Conservation (phyloP, 1,140 invertebrate species). For the Drosophila guanche region DNA sequence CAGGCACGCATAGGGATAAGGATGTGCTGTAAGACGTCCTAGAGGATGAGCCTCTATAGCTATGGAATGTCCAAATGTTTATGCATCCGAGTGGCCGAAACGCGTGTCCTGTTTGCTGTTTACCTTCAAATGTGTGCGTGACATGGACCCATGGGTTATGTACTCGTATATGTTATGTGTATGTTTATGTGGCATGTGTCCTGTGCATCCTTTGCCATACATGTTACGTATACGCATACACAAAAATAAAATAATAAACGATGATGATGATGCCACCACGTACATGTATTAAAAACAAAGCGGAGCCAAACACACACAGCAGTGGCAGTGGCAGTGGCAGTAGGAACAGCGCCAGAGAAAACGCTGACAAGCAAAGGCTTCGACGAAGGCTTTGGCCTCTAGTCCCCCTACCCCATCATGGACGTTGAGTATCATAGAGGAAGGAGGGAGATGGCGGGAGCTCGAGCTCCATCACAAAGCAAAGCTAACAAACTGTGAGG, state of each 20-base stretch:
- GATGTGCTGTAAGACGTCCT: conserved; percentile 1
- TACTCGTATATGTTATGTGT: background rate
- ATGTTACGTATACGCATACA: conserved; percentile 67
- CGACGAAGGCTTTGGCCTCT: conserved; percentile 19
- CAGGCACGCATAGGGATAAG: too few species aligned
- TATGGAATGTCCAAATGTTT: conserved; percentile 73
- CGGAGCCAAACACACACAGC: conserved; percentile 31
- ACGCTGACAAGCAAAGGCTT: conserved; percentile 69
- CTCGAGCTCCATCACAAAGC: conserved; percentile 57
- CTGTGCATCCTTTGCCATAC: too few species aligned
- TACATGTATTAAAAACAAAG: conserved; percentile 80
- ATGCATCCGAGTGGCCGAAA: conserved; percentile 66
- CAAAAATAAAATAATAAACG: conserved; percentile 76
- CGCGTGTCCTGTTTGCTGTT: conserved; percentile 48
- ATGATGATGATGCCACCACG: conserved; percentile 58
- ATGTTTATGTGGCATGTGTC: too few species aligned
- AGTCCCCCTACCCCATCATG: background rate
- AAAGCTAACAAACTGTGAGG: conserved; percentile 69
- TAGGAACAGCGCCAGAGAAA: conserved; percentile 39
- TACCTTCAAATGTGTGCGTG: conserved; percentile 78
- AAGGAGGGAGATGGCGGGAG: conserved; percentile 35
- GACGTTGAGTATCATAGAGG: conserved; percentile 41
- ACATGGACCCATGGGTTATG: conserved; percentile 68
- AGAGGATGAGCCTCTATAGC: conserved; percentile 4
- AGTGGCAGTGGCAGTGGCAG: background rate